These are phyloP conservation scores for Hermaeophaga mercurialis DNA, from an alignment of 2,888 invertebrate genomes.

Conservation along the genomic window DNA sequence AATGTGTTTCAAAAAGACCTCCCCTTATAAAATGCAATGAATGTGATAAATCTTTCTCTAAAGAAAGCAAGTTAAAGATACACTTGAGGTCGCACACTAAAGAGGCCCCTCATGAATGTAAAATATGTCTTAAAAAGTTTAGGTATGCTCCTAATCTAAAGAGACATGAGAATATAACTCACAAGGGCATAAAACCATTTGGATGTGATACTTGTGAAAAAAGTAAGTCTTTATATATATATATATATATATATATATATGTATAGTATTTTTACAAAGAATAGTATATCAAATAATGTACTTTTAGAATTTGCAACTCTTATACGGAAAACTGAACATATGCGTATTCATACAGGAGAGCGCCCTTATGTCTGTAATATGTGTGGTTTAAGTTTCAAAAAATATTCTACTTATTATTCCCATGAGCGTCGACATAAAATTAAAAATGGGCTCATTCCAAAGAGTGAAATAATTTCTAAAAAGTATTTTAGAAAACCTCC, in stretches of 20 bases:
- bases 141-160: constrained; percentile 30
- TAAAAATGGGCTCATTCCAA: constrained; percentile 33
- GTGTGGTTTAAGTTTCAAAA: constrained; percentile 34
- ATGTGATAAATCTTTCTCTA: constrained; percentile 29
- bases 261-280: neutral
- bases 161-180: constrained; percentile 35
- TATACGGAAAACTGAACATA: constrained; percentile 31
- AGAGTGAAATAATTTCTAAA: constrained; percentile 25
- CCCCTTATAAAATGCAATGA: constrained; percentile 20
- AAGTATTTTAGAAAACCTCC: constrained; percentile 26
- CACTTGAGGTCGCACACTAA: constrained; percentile 32
- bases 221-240: constrained; percentile 30
- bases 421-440: constrained; percentile 34
- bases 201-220: constrained; percentile 43
- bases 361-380: constrained; percentile 31
- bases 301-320: constrained; percentile 34
- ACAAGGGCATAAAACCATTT: constrained; percentile 42
- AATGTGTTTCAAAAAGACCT: neutral
- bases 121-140: constrained; percentile 34
- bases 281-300: neutral
- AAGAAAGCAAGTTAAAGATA: constrained; percentile 24
- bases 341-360: constrained; percentile 34
- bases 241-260: neutral
- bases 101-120: constrained; percentile 32
- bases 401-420: constrained; percentile 31